Base-by-base conservation (phyloP, 1,140 invertebrate species). In the Lepidotrigona ventralis region DNA sequence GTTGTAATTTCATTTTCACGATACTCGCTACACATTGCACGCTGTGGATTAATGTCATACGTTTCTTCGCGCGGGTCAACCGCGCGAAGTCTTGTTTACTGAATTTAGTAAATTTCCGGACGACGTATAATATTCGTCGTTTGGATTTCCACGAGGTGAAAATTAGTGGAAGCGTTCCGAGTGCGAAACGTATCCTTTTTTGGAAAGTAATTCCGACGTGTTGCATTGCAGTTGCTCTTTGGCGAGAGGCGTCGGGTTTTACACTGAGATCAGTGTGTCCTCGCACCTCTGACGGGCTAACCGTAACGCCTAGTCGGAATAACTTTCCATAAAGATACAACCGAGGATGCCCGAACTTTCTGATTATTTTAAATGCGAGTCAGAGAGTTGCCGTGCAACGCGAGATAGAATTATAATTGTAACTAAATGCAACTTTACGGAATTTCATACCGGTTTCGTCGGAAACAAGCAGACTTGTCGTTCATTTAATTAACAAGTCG, bases 351-450 rank as follows among this genome's bases (percentile, higher is more conserved):
- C 19, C 33, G 21, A 58, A 74, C 12, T 74, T 74, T 58, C 72
- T 58, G 58, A 74, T 74, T 74, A 74, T 58, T 74, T 74, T 17
- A 39, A 74, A 5, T 39, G 29, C 21, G 26, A 74, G 29, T 74
- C 4, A 6, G 14, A 17, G 72, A 39, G 29, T 53, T 39, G 12
- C 29, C 21, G 21, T 21, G 21, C 29, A 23, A 51, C 3, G 8
- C 14, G 29, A 69, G 8, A 46, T n/a, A 39, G n/a, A 69, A 46
- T 33, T 46, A 46, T 33, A 46, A 8, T 46, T 8, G 8, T 46
- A 46, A 46, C 39, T 46, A 46, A 46, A 46, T 46, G 39, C 8
- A 46, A 46, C 39, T 46, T 46, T 46, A 46, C 6, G 39, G 5
- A 11, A 60, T 60, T 60, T n/a, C n/a, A 60, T 23, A 60, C 23